phyloP scores from a whole-genome alignment of 2,113 vertebrate species.

The Gasterosteus nipponicus region DNA sequence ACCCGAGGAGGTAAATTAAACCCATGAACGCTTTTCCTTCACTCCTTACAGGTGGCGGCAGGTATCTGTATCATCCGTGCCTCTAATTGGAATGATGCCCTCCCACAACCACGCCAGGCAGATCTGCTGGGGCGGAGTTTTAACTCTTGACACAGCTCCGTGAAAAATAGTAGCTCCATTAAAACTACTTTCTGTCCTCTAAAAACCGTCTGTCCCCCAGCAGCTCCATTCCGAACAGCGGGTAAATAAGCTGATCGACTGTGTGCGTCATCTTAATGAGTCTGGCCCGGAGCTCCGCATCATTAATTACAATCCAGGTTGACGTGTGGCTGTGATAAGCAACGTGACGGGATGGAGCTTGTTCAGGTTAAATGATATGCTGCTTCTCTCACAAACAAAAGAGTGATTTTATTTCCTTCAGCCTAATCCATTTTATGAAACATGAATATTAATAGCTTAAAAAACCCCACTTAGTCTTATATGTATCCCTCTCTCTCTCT shows the following conservation, averaged over 20 bases:
- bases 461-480: neutral
- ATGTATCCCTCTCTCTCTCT: constrained; percentile 34
- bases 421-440: neutral
- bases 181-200: constrained; percentile 1
- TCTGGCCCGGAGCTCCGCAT: constrained; percentile 2
- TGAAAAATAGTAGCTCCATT: neutral
- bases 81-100: constrained; percentile 1
- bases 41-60: constrained; percentile 6
- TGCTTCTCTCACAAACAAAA: neutral
- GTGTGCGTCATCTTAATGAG: neutral
- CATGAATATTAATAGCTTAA: neutral
- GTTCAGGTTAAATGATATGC: neutral
- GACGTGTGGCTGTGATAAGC: neutral
- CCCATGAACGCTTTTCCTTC: neutral
- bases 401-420: neutral
- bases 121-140: neutral
- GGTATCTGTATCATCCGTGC: neutral
- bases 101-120: neutral
- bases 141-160: neutral
- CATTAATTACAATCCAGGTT: constrained; percentile 15
- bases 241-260: neutral
- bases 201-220: neutral
- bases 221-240: neutral
- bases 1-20: neutral
- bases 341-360: neutral